Base-by-base conservation (phyloP, 1,140 invertebrate species). In the Neodiprion virginianus region DNA sequence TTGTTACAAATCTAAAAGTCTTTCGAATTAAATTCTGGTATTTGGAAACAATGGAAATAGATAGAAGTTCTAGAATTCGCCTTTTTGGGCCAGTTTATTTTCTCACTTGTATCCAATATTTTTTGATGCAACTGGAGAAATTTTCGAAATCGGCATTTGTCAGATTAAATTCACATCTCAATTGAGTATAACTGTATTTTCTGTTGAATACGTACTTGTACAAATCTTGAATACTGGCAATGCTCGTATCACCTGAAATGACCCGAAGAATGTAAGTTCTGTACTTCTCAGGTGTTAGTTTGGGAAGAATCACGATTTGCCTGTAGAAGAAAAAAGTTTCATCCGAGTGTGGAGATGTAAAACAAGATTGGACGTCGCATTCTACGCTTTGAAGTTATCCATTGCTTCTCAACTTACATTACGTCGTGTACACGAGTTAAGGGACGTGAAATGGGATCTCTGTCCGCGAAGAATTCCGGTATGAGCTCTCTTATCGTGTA, bases 401-500 rank as follows among this genome's bases (percentile, higher is more conserved):
- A 9, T 11, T 11, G 5, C 5, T 69, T 21, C 12, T 7, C 7
- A 11, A 82, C 80, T 69, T 40, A 40, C 28, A 40, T 78, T 78
- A 78, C 80, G 75, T 84, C 78, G 75, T 75, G 76, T 75, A 82
- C 75, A 75, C 74, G 17, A 21, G 17, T 21, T 21, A 75, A 75
- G 79, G 78, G 78, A 89, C 73, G 71, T 81, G 82, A 40, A 78
- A 78, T 76, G 81, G 87, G 87, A 78, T 89, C 87, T 78, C 86
- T 80, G 76, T 86, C 82, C 49, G 83, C 79, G 78, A 88, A 88
- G 81, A 88, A 83, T 79, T 89, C 88, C 17, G 88, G 87, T 66
- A 88, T 79, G 76, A 86, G 79, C 66, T 82, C 77, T 76, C 84
- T 86, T 65, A 87, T 82, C 53, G 86, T 86, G 81, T 88, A 89